Evolutionary conservation across 2,113 vertebrate genomes (phyloP), one percentile per base, ranked within the genome.

Genomic region (Bungarus multicinctus): DNA sequence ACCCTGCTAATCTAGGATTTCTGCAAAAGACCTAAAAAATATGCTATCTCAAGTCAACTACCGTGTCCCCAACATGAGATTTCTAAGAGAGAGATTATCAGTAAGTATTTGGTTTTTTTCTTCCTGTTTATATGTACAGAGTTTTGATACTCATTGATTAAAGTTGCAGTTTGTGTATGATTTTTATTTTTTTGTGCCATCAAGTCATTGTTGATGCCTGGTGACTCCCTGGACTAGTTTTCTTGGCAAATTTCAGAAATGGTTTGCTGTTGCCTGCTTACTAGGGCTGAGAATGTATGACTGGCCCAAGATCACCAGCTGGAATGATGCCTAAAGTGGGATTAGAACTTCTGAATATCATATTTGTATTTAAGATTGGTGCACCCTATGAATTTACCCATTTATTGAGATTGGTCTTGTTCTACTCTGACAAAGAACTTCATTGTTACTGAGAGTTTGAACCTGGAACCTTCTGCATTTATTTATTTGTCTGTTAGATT

Each of bases 41-140:
- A 99, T 99, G 99, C 97, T 99, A 96, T 98, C 98, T 87, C 99
- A 99, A 96, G 99, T 99, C 97, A 99, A 99, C 98, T 99, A 99
- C 97, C 98, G 98, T 10, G 99, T 99, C 58, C 99, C 99, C 94
- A 99, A 99, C 97, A 99, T 99, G 99, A 98, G 97, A 96, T 99
- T 99, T 97, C 98, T 99, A 95, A 98, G 99, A 94, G 99, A 99
- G 97, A 98, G 99, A 20, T 98, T 99, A 96, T 98, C 98, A 97
- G 99, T 99, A 98, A 98, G 97, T 47, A 16, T 3, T 86, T 0
- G n/a, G 87, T 86, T 25, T 89, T 25, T 57, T 43, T 45, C 16
- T 45, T 34, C 25, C 50, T 23, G n/a, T 53, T 52, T 92, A 69
- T 16, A 81, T 30, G 11, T 50, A 14, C 34, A 25, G 53, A 9